These are phyloP conservation scores for Larimichthys crocea DNA, from an alignment of 2,113 vertebrate genomes.

Conservation along the genomic window DNA sequence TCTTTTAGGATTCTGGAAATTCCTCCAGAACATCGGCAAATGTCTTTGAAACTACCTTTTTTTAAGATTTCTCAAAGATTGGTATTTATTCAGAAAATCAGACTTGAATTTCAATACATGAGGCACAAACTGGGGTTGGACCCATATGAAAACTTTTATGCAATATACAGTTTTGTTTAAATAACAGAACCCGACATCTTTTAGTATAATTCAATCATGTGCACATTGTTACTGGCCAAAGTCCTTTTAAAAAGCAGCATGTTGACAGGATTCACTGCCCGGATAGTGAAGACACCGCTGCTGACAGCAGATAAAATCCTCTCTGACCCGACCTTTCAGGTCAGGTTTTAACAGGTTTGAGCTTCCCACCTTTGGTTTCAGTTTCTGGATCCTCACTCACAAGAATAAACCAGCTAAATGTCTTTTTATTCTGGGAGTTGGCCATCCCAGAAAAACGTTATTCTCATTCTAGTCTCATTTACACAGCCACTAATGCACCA, in stretches of 20 bases:
- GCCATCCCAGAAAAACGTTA: not conserved
- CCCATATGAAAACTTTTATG: not conserved
- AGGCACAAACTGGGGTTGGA: not conserved
- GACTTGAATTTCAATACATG: too few species aligned
- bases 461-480: slow-evolving; percentile 4
- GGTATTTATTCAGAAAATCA: too few species aligned
- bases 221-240: not conserved
- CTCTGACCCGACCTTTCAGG: slow-evolving; percentile 2
- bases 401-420: not conserved
- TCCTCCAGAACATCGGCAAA: not conserved
- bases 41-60: not conserved
- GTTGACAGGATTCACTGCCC: not conserved
- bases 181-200: not conserved
- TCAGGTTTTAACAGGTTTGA: not conserved
- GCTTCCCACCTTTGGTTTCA: not conserved
- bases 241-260: not conserved
- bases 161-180: not conserved
- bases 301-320: slow-evolving; percentile 11
- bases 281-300: not conserved
- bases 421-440: not conserved
- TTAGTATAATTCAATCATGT: too few species aligned
- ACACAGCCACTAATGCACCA: not conserved
- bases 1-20: not conserved
- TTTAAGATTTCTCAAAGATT: not conserved
- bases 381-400: not conserved